A percentile compares a stretch with the other conserved stretches of the same genome.
phyloP scores from a whole-genome alignment of 2,888 invertebrate genomes.

The Desoria tigrina region DNA sequence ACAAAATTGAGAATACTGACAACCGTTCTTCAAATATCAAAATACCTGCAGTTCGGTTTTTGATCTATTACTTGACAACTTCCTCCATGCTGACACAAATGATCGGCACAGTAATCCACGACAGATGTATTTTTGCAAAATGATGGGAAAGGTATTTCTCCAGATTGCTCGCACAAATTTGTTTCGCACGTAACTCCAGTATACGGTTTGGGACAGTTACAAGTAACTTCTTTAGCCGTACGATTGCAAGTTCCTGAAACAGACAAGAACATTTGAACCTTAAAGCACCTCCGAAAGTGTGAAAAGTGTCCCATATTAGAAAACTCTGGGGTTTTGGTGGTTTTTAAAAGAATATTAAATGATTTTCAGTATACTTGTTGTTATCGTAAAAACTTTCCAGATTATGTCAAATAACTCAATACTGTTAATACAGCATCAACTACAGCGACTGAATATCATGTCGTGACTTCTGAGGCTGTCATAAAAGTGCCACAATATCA shows the following conservation, averaged over 20 bases:
- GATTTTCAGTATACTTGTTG: no score
- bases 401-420: no score
- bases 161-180: constrained; percentile 59
- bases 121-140: constrained; percentile 27
- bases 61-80: constrained; percentile 60
- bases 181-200: constrained; percentile 62
- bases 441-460: no score
- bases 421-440: no score
- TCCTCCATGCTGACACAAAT: constrained; percentile 63
- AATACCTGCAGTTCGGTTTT: constrained; percentile 60
- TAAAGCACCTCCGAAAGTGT: no score
- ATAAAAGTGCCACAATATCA: background rate
- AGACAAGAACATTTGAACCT: no score
- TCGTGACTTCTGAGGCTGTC: no score
- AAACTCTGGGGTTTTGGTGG: no score
- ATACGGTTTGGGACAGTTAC: constrained; percentile 59
- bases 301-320: no score
- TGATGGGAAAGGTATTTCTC: constrained; percentile 25
- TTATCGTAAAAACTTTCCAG: no score
- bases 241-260: constrained; percentile 5
- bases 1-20: constrained; percentile 56
- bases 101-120: background rate
- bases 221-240: constrained; percentile 53
- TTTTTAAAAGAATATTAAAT: no score
- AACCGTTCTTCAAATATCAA: constrained; percentile 58